phyloP scores from a whole-genome alignment of 2,797 vertebrate genomes.

The Loris lydekkerianus region DNA sequence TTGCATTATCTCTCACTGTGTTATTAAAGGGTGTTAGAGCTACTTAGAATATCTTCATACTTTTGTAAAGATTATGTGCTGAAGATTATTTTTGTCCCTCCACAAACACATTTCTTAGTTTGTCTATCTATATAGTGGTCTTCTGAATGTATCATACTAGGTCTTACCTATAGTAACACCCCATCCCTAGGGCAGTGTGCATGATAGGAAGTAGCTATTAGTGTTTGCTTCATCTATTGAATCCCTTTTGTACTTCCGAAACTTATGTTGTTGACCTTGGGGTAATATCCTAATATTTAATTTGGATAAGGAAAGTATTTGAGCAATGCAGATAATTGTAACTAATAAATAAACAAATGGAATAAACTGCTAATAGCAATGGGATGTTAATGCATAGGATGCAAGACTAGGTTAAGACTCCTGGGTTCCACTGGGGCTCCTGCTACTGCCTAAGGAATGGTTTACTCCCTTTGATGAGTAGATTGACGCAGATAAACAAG shows the following conservation, averaged over 20 bases:
- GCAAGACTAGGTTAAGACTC: background rate
- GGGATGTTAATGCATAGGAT: background rate
- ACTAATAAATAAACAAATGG: constrained; percentile 64
- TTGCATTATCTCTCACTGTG: background rate
- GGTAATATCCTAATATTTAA: constrained; percentile 57
- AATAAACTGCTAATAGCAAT: constrained; percentile 51
- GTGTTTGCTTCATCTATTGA: constrained; percentile 36
- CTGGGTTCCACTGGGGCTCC: constrained; percentile 9
- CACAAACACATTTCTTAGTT: constrained; percentile 3
- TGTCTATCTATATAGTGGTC: background rate
- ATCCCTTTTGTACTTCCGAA: constrained; percentile 41
- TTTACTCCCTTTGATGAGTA: constrained; percentile 17
- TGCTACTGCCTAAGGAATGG: background rate
- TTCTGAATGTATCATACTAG: background rate
- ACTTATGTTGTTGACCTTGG: background rate
- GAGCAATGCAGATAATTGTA: constrained; percentile 36
- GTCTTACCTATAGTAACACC: background rate
- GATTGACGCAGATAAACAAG: constrained; percentile 37
- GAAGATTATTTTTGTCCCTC: constrained; percentile 29
- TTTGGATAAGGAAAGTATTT: constrained; percentile 67
- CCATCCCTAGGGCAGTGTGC: background rate
- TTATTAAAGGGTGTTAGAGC: constrained; percentile 22
- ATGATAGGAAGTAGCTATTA: background rate
- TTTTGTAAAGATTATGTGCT: constrained; percentile 12
- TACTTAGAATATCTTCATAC: background rate